Percentiles rank a stretch among this genome's conserved stretches.
Evolutionary conservation across 2,888 invertebrate genomes (phyloP).

Genomic region (Agelastica alni): DNA sequence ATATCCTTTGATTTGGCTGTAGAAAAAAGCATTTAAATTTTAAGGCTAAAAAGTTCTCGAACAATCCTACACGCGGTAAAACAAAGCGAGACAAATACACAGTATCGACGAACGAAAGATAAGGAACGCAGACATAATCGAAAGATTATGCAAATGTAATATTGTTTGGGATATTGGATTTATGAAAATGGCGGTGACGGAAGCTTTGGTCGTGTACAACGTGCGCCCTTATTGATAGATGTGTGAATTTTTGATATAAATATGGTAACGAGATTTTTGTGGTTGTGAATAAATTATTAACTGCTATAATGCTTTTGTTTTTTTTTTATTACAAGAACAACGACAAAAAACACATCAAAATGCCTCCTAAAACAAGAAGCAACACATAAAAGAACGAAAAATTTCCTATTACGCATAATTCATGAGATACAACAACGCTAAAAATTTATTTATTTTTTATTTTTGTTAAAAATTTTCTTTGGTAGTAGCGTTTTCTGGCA

Average conservation of each 20-base stretch:
- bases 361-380: no score
- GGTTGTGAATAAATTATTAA: conserved; percentile 14
- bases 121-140: conserved; percentile 49
- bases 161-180: conserved; percentile 58
- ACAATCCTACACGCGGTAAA: neutral
- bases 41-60: neutral
- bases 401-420: no score
- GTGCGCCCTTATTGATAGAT: conserved; percentile 48
- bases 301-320: neutral
- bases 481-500: no score
- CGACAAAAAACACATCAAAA: no score
- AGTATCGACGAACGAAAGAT: conserved; percentile 30
- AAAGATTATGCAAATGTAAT: conserved; percentile 58
- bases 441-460: no score
- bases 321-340: no score
- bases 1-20: no score
- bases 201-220: conserved; percentile 42
- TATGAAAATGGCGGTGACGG: conserved; percentile 54
- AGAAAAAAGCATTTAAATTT: neutral
- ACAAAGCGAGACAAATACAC: conserved; percentile 30
- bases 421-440: no score
- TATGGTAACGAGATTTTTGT: conserved; percentile 39
- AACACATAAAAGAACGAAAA: no score
- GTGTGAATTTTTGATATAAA: conserved; percentile 42
- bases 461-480: no score